Percentiles rank a stretch among this genome's conserved stretches.
phyloP scores from a whole-genome alignment of 2,888 invertebrate species.

The Dynastes hyllus region DNA sequence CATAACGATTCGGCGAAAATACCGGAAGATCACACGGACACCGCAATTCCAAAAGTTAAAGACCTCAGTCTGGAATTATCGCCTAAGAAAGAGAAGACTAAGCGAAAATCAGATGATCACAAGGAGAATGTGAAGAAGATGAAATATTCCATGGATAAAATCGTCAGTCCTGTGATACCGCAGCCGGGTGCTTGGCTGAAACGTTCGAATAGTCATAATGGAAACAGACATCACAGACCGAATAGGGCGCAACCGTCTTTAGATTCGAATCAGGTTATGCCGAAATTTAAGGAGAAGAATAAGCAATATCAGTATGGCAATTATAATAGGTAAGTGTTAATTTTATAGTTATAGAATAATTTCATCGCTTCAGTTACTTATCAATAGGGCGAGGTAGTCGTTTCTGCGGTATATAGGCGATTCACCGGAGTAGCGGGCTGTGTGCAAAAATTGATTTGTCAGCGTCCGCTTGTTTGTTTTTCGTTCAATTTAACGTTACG shows the following conservation, averaged over 20 bases:
- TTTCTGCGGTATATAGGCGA: too few relatives aligned
- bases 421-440: too few relatives aligned
- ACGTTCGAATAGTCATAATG: constrained; percentile 68
- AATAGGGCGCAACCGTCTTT: constrained; percentile 69
- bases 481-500: too few relatives aligned
- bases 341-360: too few relatives aligned
- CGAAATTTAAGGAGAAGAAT: constrained; percentile 84
- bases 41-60: constrained; percentile 58
- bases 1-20: constrained; percentile 69
- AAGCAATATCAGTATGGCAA: constrained; percentile 95
- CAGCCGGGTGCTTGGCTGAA: constrained; percentile 90
- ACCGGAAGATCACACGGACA: constrained; percentile 61
- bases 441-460: too few relatives aligned
- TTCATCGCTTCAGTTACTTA: too few relatives aligned
- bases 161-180: constrained; percentile 93
- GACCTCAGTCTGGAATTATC: constrained; percentile 63
- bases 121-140: constrained; percentile 76
- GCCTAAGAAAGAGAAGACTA: constrained; percentile 73
- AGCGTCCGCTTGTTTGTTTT: too few relatives aligned
- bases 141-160: constrained; percentile 86
- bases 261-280: constrained; percentile 72
- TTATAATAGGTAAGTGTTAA: constrained; percentile 83
- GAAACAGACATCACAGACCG: constrained; percentile 65
- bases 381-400: too few relatives aligned
- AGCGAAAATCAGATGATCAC: constrained; percentile 75